Percentiles rank a stretch among this genome's conserved stretches.
phyloP scores from a whole-genome alignment of 2,113 vertebrate genomes.

The Suricata suricatta region DNA sequence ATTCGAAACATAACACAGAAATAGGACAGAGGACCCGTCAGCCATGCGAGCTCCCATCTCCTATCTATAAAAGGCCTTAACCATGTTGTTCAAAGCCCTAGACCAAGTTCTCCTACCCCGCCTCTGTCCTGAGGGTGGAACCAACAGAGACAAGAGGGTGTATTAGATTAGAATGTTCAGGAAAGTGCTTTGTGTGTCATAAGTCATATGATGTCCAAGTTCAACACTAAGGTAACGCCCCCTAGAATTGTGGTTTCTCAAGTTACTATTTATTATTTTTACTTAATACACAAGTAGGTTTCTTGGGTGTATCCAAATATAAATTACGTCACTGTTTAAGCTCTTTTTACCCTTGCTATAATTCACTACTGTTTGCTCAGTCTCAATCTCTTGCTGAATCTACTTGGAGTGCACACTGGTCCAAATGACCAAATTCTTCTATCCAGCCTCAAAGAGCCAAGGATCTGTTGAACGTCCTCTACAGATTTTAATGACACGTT shows the following conservation, averaged over 20 bases:
- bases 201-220: not conserved
- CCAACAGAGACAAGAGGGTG: not conserved
- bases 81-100: not conserved
- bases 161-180: not conserved
- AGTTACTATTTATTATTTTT: slow-evolving; percentile 39
- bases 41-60: not conserved
- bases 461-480: not conserved
- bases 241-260: not conserved
- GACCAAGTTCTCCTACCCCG: not conserved
- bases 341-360: slow-evolving; percentile 10
- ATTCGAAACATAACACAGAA: not conserved
- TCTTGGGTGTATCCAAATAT: not conserved
- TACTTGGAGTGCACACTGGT: rapidly evolving
- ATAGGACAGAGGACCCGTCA: not conserved
- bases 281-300: not conserved
- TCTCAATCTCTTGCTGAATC: not conserved
- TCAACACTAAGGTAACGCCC: not conserved
- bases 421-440: slow-evolving; percentile 18
- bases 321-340: slow-evolving; percentile 51
- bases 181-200: not conserved
- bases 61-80: not conserved
- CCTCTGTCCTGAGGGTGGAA: slow-evolving; percentile 14
- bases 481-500: slow-evolving; percentile 8
- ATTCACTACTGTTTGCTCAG: slow-evolving; percentile 48
- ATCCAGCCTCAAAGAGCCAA: slow-evolving; percentile 43